Evolutionary conservation across 2,888 invertebrate genomes (phyloP), one percentile per base, ranked within the genome.

Genomic region (Leptothorax acervorum): DNA sequence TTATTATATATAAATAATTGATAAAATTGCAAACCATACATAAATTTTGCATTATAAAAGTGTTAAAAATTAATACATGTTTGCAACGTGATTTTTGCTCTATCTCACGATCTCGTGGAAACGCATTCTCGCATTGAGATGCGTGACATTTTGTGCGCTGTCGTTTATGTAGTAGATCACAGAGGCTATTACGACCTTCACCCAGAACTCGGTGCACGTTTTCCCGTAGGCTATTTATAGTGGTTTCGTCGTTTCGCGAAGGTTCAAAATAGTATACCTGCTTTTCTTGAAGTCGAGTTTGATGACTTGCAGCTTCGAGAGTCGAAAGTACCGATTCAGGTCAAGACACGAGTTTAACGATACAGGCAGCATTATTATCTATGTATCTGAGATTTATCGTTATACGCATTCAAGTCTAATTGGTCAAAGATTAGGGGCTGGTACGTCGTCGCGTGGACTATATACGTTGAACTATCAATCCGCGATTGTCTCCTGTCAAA

Each of bases 191-290:
- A 9, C 63, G 66, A 78, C 90, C 90, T 90, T 90, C 87, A 86
- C 90, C 90, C 57, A 89, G 88, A 89, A 89, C 86, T 89, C 88
- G 11, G 23, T 28, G 23, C 39, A 15, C n/a, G 39, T 51, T 74
- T 70, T 63, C 75, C 60, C 73, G 63, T 31, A 3, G 42, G 48
- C 75, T 89, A 89, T 89, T 89, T 83, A 84, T 88, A 85, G 42
- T 31, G 35, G 1, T 63, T 42, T 65, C 63, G 73, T 51, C 66
- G 81, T 45, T 76, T 81, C 28, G 48, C 51, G 31, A 31, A 31
- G 53, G 3, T 11, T 8, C 63, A 15, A 74, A 82, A 63, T 82
- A 82, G 63, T 9, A 1, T 12, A 39, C 18, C 31, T 53, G 48
- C 9, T 63, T 31, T 42, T 42, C 23, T 68, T 68, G 39, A 28